phyloP scores from a whole-genome alignment of 2,797 vertebrate species.

The Falco concolor region DNA sequence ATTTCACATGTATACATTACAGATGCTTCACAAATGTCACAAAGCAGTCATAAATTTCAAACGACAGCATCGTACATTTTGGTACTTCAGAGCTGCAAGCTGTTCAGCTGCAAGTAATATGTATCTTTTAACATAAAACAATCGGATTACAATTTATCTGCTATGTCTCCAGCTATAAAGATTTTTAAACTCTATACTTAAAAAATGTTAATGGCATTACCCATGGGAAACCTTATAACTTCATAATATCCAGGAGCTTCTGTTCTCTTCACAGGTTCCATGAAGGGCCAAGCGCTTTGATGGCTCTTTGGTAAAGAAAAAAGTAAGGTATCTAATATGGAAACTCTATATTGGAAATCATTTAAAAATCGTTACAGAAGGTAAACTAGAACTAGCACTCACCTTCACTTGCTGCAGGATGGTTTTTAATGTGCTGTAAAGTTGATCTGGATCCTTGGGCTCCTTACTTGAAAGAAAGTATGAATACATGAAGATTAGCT shows the following conservation, averaged over 20 bases:
- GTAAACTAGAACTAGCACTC: slow-evolving; percentile 27
- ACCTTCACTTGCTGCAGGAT: slow-evolving; percentile 98
- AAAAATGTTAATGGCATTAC: slow-evolving; percentile 79
- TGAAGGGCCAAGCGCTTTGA: slow-evolving; percentile 98
- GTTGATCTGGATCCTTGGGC: slow-evolving; percentile 93
- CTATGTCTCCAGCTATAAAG: slow-evolving; percentile 26
- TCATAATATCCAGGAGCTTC: slow-evolving; percentile 99
- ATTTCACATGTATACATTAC: background rate
- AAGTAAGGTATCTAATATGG: slow-evolving; percentile 68
- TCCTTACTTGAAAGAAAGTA: slow-evolving; percentile 86
- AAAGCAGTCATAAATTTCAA: background rate
- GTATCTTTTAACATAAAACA: background rate
- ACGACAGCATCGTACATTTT: background rate
- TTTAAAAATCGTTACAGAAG: slow-evolving; percentile 43
- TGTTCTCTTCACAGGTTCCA: slow-evolving; percentile 99
- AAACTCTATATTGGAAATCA: slow-evolving; percentile 54
- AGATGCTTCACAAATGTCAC: background rate
- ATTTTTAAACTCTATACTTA: slow-evolving; percentile 63
- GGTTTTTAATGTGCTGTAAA: slow-evolving; percentile 91
- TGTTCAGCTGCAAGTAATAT: background rate
- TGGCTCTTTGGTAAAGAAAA: slow-evolving; percentile 85
- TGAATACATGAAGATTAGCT: slow-evolving; percentile 11
- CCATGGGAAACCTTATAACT: slow-evolving; percentile 99
- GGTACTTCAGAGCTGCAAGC: background rate
- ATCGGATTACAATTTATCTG: background rate